Base-by-base conservation (phyloP, 2,113 vertebrate species). In the Regulus satrapa region DNA sequence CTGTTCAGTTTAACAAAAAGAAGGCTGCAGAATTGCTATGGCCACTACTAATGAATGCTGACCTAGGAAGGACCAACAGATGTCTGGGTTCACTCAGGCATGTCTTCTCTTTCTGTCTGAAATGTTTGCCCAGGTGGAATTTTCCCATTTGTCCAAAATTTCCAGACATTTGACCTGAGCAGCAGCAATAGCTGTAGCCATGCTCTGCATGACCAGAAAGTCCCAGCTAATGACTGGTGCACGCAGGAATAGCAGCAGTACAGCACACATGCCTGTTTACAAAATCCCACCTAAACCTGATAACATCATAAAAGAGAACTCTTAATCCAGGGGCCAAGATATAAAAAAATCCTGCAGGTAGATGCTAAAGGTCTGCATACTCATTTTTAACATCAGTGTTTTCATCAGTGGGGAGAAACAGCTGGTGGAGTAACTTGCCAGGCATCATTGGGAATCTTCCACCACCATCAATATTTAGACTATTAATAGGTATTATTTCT, bases 111-210 rank as follows among this genome's bases (percentile, higher is more conserved):
- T 93, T 92, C 71, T 92, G 74, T 71, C 43, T 63, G 67, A 96
- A 92, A 75, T 64, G 5, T 61, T 92, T 94, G 52, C 41, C 54
- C 66, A 69, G 62, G 74, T 94, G 75, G 45, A 92, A 69, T 93
- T 90, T 83, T 83, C 88, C 49, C 32, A 66, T 73, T 93, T 93
- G 71, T 73, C 90, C 63, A 93, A 58, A 88, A 88, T 88, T 88
- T 76, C 71, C 41, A 51, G 90, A 68, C 17, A 0, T 73, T 69
- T 94, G 78, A 83, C 78, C 3, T 1, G 71, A 83, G 63, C 62
- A 61, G 58, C 71, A 88, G 75, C 62, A 83, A 38, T 76, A 85
- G 38, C 74, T 85, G 36, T 51, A 87, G 52, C 77, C 59, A 32
- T 69, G 56, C 54, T 73, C 41, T 46, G 34, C 62, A 38, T 66